phyloP scores from a whole-genome alignment of 2,113 vertebrate genomes.

The Albula glossodonta region DNA sequence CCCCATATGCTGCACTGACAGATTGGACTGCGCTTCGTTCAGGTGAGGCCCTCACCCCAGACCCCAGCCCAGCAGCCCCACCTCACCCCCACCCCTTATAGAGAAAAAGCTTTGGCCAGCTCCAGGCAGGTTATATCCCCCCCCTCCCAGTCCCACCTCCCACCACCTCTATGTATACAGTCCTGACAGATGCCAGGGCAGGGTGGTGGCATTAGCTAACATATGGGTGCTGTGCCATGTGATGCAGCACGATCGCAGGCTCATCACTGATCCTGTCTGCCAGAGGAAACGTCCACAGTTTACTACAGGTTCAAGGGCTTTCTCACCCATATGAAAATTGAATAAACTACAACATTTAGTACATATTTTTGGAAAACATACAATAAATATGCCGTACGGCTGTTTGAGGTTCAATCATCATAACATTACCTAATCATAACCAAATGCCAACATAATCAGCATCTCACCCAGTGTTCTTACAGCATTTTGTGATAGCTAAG shows the following conservation, averaged over 20 bases:
- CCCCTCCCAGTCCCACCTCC: too few species aligned
- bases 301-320: background rate
- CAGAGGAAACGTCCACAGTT: background rate
- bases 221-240: background rate
- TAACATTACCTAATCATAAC: too few species aligned
- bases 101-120: background rate
- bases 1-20: background rate
- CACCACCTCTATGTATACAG: slow-evolving; percentile 24
- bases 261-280: background rate
- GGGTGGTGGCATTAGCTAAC: slow-evolving; percentile 33
- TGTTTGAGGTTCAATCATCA: too few species aligned
- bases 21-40: background rate
- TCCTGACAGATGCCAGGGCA: slow-evolving; percentile 37
- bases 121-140: too few species aligned
- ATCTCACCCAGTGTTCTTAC: too few species aligned
- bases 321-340: background rate
- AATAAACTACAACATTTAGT: too few species aligned
- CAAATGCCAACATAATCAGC: too few species aligned
- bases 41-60: background rate
- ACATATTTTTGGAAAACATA: too few species aligned
- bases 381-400: too few species aligned
- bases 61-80: background rate
- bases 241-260: background rate
- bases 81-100: background rate
- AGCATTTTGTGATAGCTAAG: too few species aligned